These are phyloP conservation scores for Rugalucina vietnamica DNA, from an alignment of 2,888 invertebrate species.

Conservation along the genomic window DNA sequence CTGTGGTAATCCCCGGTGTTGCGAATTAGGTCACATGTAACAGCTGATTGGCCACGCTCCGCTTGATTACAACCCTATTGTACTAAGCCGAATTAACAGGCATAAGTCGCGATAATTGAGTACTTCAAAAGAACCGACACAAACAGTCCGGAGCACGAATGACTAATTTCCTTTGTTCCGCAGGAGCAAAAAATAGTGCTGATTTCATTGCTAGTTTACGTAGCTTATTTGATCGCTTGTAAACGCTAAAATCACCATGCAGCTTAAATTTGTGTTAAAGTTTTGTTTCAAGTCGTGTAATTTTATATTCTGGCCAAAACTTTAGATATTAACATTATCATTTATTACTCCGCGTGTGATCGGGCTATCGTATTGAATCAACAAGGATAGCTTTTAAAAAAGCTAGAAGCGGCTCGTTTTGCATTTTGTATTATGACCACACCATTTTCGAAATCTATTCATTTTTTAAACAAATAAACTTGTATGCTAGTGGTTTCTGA, in stretches of 20 bases:
- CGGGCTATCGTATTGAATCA: too few relatives aligned
- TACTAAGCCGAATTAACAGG: constrained; percentile 65
- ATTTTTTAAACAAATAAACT: too few relatives aligned
- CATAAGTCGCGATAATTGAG: constrained; percentile 57
- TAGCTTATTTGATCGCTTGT: neutral
- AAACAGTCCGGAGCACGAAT: constrained; percentile 52
- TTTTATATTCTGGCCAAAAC: neutral
- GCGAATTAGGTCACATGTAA: constrained; percentile 40
- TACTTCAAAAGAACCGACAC: constrained; percentile 64
- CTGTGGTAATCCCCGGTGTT: constrained; percentile 8
- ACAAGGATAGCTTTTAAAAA: too few relatives aligned
- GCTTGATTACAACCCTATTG: constrained; percentile 53
- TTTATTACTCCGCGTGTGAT: neutral
- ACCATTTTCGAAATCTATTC: too few relatives aligned
- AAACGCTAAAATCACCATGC: neutral
- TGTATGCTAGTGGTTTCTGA: too few relatives aligned
- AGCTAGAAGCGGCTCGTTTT: too few relatives aligned
- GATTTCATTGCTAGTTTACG: neutral
- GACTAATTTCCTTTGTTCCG: constrained; percentile 64
- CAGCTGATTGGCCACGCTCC: constrained; percentile 46
- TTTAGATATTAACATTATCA: neutral
- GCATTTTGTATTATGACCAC: too few relatives aligned
- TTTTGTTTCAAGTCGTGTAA: neutral
- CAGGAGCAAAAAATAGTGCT: constrained; percentile 49
- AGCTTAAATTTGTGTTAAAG: too few relatives aligned